Conservation (phyloP, 2,797 vertebrate species). For the Scleropages formosus region DNA sequence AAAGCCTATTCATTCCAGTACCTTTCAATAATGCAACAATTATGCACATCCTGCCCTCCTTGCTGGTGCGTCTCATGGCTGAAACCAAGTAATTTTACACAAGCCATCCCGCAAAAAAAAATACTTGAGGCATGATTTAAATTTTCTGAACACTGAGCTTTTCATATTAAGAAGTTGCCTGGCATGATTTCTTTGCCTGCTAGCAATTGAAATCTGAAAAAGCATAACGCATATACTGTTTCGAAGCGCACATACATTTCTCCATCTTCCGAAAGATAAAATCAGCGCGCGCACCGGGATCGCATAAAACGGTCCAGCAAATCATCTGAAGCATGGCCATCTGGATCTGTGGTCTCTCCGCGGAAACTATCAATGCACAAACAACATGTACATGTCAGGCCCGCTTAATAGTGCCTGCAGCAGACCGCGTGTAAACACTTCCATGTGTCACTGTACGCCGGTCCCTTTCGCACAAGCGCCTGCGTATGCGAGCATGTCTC, state of each 20-base stretch:
- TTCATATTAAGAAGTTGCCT: conserved; percentile 8
- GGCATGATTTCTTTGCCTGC: neutral
- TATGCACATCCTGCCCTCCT: neutral
- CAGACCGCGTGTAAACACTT: neutral
- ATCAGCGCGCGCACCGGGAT: neutral
- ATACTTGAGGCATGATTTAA: conserved; percentile 20
- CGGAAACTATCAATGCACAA: neutral
- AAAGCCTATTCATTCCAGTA: conserved; percentile 27
- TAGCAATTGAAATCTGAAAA: conserved; percentile 13
- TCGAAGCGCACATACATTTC: neutral
- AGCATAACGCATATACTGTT: neutral
- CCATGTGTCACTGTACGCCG: neutral
- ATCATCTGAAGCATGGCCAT: neutral
- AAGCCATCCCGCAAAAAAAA: neutral
- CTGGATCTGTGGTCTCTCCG: neutral
- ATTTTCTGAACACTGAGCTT: neutral
- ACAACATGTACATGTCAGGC: neutral
- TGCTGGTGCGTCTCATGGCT: conserved; percentile 26
- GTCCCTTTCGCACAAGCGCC: neutral
- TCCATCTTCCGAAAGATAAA: neutral
- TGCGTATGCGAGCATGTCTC: neutral
- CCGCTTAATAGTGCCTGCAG: neutral
- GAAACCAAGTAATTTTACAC: conserved; percentile 36
- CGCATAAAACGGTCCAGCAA: neutral
- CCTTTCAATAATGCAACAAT: conserved; percentile 26